Evolutionary conservation across 2,888 invertebrate genomes (phyloP).

Genomic region (Aradus depressus): DNA sequence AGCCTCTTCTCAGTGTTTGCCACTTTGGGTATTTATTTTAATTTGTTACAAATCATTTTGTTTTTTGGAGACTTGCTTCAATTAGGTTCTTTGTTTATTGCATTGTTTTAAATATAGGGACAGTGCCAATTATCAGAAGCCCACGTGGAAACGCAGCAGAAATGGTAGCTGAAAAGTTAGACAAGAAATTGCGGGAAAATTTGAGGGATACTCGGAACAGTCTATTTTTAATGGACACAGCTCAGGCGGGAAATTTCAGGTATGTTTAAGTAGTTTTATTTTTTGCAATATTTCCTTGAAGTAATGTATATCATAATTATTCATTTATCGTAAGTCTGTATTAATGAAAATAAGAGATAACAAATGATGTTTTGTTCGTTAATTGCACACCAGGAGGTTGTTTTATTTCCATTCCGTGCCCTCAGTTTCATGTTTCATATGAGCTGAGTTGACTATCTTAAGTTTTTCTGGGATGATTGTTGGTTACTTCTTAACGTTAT

Average conservation of each 20-base stretch:
- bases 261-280: conserved; percentile 29
- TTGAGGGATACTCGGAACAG: conserved; percentile 93
- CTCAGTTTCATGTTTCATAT: too few relatives aligned
- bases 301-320: too few relatives aligned
- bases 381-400: too few relatives aligned
- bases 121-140: conserved; percentile 81
- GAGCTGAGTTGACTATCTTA: too few relatives aligned
- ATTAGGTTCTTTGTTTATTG: not conserved
- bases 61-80: not conserved
- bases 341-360: too few relatives aligned
- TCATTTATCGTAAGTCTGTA: too few relatives aligned
- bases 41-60: not conserved
- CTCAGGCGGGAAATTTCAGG: conserved; percentile 53
- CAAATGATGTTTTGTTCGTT: too few relatives aligned
- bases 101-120: conserved; percentile 41
- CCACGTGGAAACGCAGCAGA: conserved; percentile 95
- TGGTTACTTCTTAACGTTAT: too few relatives aligned
- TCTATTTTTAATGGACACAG: conserved; percentile 77
- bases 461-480: too few relatives aligned
- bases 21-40: conserved; percentile 58
- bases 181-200: conserved; percentile 94
- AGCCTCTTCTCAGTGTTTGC: conserved; percentile 96
- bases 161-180: conserved; percentile 93
- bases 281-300: too few relatives aligned
- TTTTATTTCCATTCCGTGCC: too few relatives aligned